These are phyloP conservation scores for Rynchops niger DNA, from an alignment of 2,113 vertebrate species.

Conservation along the genomic window DNA sequence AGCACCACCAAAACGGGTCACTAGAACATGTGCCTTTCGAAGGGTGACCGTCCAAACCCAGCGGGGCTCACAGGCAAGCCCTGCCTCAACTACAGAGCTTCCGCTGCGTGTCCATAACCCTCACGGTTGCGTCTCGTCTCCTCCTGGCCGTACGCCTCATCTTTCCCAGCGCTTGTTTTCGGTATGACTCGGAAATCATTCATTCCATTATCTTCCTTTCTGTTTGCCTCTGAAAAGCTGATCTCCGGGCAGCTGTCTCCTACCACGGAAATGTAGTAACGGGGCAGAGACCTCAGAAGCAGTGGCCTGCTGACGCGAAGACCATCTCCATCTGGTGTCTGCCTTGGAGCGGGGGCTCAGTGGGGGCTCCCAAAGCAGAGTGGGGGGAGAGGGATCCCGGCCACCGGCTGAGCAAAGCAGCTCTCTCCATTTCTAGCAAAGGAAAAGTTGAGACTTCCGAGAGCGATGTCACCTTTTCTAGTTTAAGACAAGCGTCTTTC, in stretches of 20 bases:
- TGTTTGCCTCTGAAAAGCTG: slow-evolving; percentile 84
- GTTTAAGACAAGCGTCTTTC: slow-evolving; percentile 14
- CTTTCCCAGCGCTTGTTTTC: not conserved
- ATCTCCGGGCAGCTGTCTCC: slow-evolving; percentile 73
- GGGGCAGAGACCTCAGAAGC: slow-evolving; percentile 70
- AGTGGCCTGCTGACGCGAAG: slow-evolving; percentile 52
- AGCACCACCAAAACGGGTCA: not conserved
- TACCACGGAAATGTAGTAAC: slow-evolving; percentile 64
- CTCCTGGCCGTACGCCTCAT: not conserved
- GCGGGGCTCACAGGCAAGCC: not conserved
- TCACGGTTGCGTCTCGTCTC: not conserved
- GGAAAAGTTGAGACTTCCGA: slow-evolving; percentile 22
- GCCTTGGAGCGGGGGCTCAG: slow-evolving; percentile 35
- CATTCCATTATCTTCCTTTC: slow-evolving; percentile 72
- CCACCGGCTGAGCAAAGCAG: slow-evolving; percentile 17
- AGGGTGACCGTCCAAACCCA: not conserved
- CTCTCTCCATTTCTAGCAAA: slow-evolving; percentile 41
- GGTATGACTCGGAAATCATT: slow-evolving; percentile 12
- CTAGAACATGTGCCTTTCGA: slow-evolving; percentile 40
- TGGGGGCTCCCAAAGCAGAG: slow-evolving; percentile 59
- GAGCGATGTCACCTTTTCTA: slow-evolving; percentile 39
- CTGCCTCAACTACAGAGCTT: not conserved
- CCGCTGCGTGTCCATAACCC: not conserved
- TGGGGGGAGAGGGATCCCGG: slow-evolving; percentile 28
- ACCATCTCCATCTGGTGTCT: slow-evolving; percentile 62